Conservation (phyloP, 2,113 vertebrate species). For the Ranitomeya variabilis region DNA sequence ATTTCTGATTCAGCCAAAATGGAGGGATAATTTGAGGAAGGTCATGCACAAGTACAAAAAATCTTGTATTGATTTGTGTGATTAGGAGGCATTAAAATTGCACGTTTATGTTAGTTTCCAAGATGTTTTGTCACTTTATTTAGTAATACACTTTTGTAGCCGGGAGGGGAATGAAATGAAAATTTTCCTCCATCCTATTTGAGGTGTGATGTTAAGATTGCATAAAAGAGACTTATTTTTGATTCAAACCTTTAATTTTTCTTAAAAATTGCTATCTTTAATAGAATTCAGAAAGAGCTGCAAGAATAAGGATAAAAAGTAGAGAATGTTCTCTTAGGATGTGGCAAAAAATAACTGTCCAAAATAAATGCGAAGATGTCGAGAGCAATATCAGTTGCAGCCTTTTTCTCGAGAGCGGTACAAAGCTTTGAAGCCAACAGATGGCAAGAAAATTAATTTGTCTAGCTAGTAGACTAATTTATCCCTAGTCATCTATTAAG, state of each 20-base stretch:
- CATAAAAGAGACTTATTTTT: conserved; percentile 61
- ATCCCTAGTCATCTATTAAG: not conserved
- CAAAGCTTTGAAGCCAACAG: too few species aligned
- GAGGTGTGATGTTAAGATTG: conserved; percentile 49
- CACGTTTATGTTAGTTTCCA: conserved; percentile 70
- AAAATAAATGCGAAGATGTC: not conserved
- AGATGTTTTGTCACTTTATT: conserved; percentile 74
- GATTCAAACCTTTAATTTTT: conserved; percentile 26
- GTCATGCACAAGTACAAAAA: conserved; percentile 88
- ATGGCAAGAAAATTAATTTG: not conserved
- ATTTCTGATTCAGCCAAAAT: conserved; percentile 92
- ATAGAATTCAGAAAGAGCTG: not conserved
- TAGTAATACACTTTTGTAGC: conserved; percentile 69
- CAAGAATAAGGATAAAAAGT: not conserved
- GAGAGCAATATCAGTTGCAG: not conserved
- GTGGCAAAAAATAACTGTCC: not conserved
- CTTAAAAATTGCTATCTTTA: not conserved
- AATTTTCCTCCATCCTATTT: conserved; percentile 47
- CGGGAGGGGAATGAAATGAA: conserved; percentile 29
- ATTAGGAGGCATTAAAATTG: conserved; percentile 85
- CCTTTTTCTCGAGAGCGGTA: not conserved
- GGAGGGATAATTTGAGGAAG: conserved; percentile 96
- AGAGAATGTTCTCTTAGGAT: not conserved
- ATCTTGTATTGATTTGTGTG: conserved; percentile 90
- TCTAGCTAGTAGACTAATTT: not conserved